Conservation (phyloP, 1,140 invertebrate species). For the Cephus cinctus region DNA sequence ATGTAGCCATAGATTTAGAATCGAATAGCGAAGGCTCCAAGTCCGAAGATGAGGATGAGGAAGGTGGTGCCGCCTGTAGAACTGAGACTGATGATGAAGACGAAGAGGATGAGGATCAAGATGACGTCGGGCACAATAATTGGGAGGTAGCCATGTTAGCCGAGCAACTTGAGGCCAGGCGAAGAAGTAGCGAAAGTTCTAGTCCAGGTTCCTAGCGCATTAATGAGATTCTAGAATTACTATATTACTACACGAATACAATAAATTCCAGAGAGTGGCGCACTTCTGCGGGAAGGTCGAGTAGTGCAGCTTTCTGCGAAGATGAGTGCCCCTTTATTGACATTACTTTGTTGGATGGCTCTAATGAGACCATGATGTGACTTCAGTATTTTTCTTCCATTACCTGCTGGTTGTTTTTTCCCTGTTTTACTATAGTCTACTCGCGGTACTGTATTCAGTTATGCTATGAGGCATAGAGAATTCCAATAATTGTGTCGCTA, state of each 20-base stretch:
- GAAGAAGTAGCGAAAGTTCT: conserved; percentile 51
- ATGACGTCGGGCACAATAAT: conserved; percentile 58
- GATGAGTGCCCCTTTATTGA: conserved; percentile 41
- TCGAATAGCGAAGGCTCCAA: conserved; percentile 51
- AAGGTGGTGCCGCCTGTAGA: conserved; percentile 32
- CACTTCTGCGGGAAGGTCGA: conserved; percentile 17
- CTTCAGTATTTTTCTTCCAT: too few relatives aligned
- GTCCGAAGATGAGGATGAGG: conserved; percentile 30
- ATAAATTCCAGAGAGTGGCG: conserved; percentile 23
- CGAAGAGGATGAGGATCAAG: conserved; percentile 35
- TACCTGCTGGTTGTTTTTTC: too few relatives aligned
- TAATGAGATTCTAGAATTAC: conserved; percentile 45
- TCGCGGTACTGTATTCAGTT: too few relatives aligned
- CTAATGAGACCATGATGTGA: conserved; percentile 51
- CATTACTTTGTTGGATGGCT: conserved; percentile 37
- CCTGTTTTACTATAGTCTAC: too few relatives aligned
- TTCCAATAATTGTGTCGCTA: too few relatives aligned
- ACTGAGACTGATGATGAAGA: conserved; percentile 27
- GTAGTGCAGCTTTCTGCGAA: conserved; percentile 35
- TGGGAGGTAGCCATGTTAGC: conserved; percentile 80
- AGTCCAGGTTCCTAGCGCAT: conserved; percentile 54
- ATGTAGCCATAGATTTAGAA: conserved; percentile 55
- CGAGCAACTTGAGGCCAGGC: conserved; percentile 66
- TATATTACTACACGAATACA: conserved; percentile 40
- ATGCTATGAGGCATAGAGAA: too few relatives aligned